A percentile compares a stretch with the other conserved stretches of the same genome.
Evolutionary conservation across 2,113 vertebrate species (phyloP).

Genomic region (human): DNA sequence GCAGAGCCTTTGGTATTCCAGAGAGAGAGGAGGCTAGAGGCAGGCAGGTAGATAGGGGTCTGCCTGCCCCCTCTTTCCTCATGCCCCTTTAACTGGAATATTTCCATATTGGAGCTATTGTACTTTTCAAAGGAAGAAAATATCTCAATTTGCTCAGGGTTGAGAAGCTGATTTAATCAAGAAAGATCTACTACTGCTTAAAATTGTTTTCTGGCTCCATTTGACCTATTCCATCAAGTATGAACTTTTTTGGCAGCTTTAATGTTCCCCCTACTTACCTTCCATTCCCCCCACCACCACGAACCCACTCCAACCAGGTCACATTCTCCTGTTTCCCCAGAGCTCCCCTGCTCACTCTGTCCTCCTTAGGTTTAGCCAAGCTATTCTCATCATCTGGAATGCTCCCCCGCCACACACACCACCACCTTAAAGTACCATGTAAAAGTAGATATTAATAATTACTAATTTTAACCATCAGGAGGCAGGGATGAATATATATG

Average conservation of each 20-base stretch:
- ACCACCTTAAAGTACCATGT: background rate
- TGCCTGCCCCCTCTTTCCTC: rapidly evolving
- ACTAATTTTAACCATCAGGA: background rate
- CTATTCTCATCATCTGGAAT: background rate
- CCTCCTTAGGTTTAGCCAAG: background rate
- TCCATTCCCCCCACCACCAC: background rate
- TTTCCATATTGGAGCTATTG: background rate
- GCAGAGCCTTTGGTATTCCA: background rate
- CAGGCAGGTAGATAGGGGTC: background rate
- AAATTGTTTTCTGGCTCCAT: background rate
- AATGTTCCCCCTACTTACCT: background rate
- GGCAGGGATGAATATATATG: background rate
- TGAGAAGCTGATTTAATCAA: background rate
- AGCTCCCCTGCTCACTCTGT: background rate
- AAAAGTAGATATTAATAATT: background rate
- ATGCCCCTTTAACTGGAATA: background rate
- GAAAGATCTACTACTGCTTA: background rate
- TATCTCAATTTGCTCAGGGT: background rate
- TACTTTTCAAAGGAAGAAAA: background rate
- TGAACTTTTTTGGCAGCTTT: background rate
- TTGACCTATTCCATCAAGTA: background rate
- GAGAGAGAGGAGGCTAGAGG: background rate
- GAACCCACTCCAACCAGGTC: background rate
- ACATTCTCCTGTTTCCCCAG: background rate
- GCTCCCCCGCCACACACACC: no score